Evolutionary conservation across 2,113 vertebrate genomes (phyloP), one percentile per base, ranked within the genome.

Genomic region (Speoplatyrhinus poulsoni): DNA sequence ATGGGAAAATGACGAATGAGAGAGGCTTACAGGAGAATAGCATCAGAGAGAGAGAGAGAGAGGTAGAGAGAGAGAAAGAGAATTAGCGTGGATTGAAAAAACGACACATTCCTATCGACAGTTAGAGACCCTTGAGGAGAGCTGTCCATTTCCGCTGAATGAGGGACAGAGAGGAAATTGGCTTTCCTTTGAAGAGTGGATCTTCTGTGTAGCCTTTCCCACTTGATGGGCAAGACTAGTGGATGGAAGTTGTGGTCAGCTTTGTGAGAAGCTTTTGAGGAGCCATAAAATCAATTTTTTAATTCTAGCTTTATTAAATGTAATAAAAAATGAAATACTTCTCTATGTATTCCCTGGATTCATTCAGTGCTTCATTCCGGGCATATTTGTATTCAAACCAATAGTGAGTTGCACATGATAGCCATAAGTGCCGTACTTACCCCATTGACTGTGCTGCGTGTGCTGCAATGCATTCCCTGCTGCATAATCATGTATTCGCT

Each of bases 111-210:
- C 19, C 52, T 50, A 67, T 76, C 72, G 77, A 17, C 77, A 64
- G 76, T 56, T 65, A 55, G 63, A 82, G 59, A 74, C 46, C 81
- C 71, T 68, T 6, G 3, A 78, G 80, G 88, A 82, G 58, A 26
- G 74, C 65, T 83, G 75, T 87, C 73, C 56, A 52, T 85, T 85
- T 84, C 63, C 65, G 58, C 65, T 46, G 72, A 76, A 57, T 62
- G 67, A 72, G 50, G 70, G 75, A 76, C 49, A 41, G 36, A 65
- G 60, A 72, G 32, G 59, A 54, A 65, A 78, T 82, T 72, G 70
- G 74, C 78, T 79, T 71, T 13, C 58, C 49, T 79, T 83, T 82
- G 56, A 71, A 32, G 15, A 71, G 71, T 65, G 69, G 73, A 49
- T 16, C 8, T 19, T 17, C 60, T 77, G 70, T 66, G 60, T 36